A percentile compares a stretch with the other conserved stretches of the same genome.
Conservation (phyloP, 2,888 invertebrate species). For the Plebejus melissa region DNA sequence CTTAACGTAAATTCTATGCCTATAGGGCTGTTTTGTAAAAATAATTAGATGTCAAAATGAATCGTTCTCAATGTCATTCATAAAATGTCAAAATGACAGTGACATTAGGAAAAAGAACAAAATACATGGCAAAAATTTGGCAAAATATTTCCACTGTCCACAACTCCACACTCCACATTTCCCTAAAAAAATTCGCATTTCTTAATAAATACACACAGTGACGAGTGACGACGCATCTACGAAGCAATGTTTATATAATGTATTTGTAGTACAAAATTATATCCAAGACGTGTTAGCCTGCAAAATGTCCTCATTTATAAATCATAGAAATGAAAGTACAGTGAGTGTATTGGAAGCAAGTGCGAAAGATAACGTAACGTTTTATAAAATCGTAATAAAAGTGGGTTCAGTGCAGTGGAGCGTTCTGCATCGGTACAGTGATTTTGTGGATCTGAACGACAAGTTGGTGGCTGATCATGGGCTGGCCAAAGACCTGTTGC, state of each 20-base stretch:
- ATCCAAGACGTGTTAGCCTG: background rate
- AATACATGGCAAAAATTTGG: no score
- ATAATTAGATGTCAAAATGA: background rate
- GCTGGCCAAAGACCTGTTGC: conserved; percentile 87
- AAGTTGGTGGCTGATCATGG: conserved; percentile 74
- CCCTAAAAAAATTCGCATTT: background rate
- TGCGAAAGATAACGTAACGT: conserved; percentile 83
- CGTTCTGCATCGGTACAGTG: conserved; percentile 91
- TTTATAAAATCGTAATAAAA: conserved; percentile 84
- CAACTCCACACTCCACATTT: background rate
- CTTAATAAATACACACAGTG: background rate
- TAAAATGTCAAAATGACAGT: background rate
- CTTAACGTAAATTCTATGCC: no score
- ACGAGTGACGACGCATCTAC: background rate
- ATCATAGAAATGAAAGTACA: conserved; percentile 81
- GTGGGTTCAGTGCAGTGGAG: conserved; percentile 89
- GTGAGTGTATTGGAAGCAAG: conserved; percentile 83
- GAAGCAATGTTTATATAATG: background rate
- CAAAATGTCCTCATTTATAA: conserved; percentile 86
- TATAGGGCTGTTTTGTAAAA: background rate
- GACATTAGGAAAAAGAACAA: background rate
- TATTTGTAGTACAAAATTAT: background rate
- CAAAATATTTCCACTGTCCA: background rate
- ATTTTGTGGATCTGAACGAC: conserved; percentile 93
- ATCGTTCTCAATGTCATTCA: background rate